A percentile compares a stretch with the other conserved stretches of the same genome.
Evolutionary conservation across 2,113 vertebrate genomes (phyloP).

Genomic region (Corythornis cristatus): DNA sequence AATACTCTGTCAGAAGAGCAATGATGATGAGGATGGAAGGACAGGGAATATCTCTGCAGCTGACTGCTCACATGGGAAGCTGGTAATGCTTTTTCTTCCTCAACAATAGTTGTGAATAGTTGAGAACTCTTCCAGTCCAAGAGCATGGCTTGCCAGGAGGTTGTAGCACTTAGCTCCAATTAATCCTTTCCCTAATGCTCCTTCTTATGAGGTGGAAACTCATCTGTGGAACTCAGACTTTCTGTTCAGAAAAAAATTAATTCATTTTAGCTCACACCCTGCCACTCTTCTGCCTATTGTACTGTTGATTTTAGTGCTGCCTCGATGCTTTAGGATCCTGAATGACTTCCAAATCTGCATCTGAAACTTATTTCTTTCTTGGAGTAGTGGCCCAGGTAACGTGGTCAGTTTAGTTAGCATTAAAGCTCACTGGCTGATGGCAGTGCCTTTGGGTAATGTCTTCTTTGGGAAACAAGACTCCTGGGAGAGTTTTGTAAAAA

Average conservation of each 20-base stretch:
- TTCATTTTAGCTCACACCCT: not conserved
- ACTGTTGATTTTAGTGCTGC: not conserved
- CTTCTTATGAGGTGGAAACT: not conserved
- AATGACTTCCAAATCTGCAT: not conserved
- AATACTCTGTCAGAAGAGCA: not conserved
- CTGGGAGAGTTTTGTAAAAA: constrained; percentile 1
- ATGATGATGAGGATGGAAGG: not conserved
- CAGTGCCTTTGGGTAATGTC: not conserved
- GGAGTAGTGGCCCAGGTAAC: not conserved
- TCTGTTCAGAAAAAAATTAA: not conserved
- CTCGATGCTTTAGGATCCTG: not conserved
- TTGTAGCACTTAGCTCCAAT: not conserved
- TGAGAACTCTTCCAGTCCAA: not conserved
- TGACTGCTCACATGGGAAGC: not conserved
- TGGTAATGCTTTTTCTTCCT: not conserved
- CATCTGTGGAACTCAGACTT: not conserved
- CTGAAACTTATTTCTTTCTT: not conserved
- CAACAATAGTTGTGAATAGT: not conserved
- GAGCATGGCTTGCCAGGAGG: not conserved
- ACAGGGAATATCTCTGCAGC: not conserved
- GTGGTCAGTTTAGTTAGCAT: not conserved
- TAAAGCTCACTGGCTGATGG: not conserved
- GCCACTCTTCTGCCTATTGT: not conserved
- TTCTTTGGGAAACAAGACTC: not conserved
- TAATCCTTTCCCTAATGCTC: not conserved